Evolutionary conservation across 2,113 vertebrate species (phyloP), one percentile per base, ranked within the genome.

Genomic region (Nyctereutes procyonoides): DNA sequence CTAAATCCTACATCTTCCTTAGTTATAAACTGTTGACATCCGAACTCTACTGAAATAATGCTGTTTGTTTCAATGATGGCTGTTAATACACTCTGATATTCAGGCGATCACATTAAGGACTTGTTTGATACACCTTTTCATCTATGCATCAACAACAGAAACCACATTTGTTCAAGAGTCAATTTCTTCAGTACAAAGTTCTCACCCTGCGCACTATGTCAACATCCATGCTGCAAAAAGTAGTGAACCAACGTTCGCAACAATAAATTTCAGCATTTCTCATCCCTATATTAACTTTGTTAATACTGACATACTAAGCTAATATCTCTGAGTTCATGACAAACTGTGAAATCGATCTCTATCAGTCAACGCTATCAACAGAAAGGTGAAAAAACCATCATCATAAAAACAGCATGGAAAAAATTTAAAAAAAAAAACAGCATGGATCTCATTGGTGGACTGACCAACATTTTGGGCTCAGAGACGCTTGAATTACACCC

Each of bases 211-310:
- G 35, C 19, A 32, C 48, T 48, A 4, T 48, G 22, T 95, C 38
- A 90, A 28, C 8, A 80, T 22, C 53, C 13, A 53, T 76, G n/a
- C 73, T 86, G 74, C 35, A 89, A 69, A 93, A 76, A 38, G 65
- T 51, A 85, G 48, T 73, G 69, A 77, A 69, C 38, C 51, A 38
- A 80, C 2, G 8, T 58, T 69, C 35, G 48, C 2, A 94, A 30
- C 13, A 89, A 81, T 60, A 90, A 88, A 81, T 12, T 79, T 74
- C 55, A 93, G 17, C 53, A 88, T 91, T 73, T 95, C 81, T 88
- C 60, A 94, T 65, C 60, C 60, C 26, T 65, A 11, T 63, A 77
- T 83, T 76, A 73, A 86, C 30, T 83, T 89, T 86, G 38, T 73
- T 58, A 89, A 86, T 28, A 77, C 56, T 96, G 88, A 95, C 35